Base-by-base conservation (phyloP, 2,888 invertebrate species). In the Drosophila lacicola region DNA sequence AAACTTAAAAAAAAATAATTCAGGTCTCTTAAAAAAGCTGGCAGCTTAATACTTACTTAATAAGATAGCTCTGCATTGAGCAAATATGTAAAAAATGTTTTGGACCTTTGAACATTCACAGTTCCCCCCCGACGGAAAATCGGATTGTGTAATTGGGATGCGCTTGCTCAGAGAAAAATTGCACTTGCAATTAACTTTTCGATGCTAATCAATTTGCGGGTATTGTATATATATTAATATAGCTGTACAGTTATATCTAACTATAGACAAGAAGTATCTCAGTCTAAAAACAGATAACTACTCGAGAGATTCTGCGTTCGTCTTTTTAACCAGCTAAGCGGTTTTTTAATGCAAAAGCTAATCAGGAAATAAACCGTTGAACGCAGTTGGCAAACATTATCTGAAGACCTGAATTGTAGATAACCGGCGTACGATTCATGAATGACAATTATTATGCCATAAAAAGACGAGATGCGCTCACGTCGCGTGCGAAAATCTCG, bases 391-490 rank as follows among this genome's bases (percentile, higher is more conserved):
- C 57, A 33, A 73, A 79, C 57, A 51, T 70, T 65, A 73, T 70
- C 81, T 66, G 19, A 19, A 51, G 21, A 42, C 46, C 33, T 39
- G 51, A 42, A 49, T 73, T 67, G 50, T 54, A 80, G 74, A 87
- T 87, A 82, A 82, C 81, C 66, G 81, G 64, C 66, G 49, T 55
- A 73, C 79, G 77, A 82, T 88, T 82, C 88, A 79, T 82, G 82
- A 76, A 82, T 71, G 82, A 85, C 86, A 88, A 88, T 82, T 85
- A 82, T 85, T 73, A 84, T 87, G 82, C 49, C 69, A 75, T 68
- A 58, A 71, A 70, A 71, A 66, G 54, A 34, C 46, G 34, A 62
- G 68, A 64, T 64, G 61, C 50, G 74, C 70, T 78, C 85, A 85
- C 80, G 85, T 88, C 80, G 73, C 80, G 70, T 71, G 80, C 55